phyloP scores from a whole-genome alignment of 2,797 vertebrate species.

The Pogonophryne albipinna region DNA sequence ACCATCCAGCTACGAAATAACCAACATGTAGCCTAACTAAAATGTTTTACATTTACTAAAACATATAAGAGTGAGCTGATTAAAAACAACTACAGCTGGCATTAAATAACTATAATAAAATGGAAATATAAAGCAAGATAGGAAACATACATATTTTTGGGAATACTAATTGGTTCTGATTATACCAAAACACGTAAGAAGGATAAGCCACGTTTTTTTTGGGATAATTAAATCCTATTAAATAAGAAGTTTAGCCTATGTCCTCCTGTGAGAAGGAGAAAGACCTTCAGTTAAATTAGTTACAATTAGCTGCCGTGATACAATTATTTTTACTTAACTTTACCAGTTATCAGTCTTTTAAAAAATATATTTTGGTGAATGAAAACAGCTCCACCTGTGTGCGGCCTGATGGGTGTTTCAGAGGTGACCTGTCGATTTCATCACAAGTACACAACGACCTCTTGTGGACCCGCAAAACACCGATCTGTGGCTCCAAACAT shows the following conservation, averaged over 20 bases:
- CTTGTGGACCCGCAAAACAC: slow-evolving; percentile 69
- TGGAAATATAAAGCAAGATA: not conserved
- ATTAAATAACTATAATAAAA: not conserved
- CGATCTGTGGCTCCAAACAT: not conserved
- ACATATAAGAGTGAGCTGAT: too few relatives aligned
- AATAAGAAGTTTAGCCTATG: not conserved
- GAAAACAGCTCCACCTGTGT: not conserved
- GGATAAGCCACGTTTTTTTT: not conserved
- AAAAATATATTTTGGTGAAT: not conserved
- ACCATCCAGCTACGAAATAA: not conserved
- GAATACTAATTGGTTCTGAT: not conserved
- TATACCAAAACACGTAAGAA: not conserved
- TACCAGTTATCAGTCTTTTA: rapidly evolving
- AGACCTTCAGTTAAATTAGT: not conserved
- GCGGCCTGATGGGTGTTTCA: slow-evolving; percentile 13
- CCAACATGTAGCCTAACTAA: too few relatives aligned
- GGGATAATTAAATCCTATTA: not conserved
- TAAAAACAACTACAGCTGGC: not conserved
- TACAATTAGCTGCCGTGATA: not conserved
- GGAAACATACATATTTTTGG: not conserved
- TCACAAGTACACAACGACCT: slow-evolving; percentile 71
- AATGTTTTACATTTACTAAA: too few relatives aligned
- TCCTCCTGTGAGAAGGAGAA: not conserved
- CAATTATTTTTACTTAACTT: not conserved
- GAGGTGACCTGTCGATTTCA: slow-evolving; percentile 20